Evolutionary conservation across 2,113 vertebrate genomes (phyloP).

Genomic region (Burhinus oedicnemus): DNA sequence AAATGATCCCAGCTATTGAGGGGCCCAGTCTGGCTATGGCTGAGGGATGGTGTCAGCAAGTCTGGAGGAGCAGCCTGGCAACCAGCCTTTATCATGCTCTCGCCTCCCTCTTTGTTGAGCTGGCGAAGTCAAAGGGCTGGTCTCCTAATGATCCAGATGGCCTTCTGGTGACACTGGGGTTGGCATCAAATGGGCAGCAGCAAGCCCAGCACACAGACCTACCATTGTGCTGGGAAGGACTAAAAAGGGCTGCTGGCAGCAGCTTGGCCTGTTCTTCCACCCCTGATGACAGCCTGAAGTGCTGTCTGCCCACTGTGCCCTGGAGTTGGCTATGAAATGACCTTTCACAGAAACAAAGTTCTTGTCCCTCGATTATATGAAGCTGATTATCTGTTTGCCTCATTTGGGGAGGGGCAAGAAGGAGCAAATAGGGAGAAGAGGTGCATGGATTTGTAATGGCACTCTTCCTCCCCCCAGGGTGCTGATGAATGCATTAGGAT

Average conservation of each 20-base stretch:
- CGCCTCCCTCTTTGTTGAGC: neutral
- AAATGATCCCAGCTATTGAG: neutral
- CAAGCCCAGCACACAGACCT: neutral
- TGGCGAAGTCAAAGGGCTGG: neutral
- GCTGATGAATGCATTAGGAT: neutral
- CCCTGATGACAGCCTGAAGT: neutral
- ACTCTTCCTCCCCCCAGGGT: neutral
- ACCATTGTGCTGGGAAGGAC: neutral
- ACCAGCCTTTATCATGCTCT: neutral
- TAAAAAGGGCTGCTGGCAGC: neutral
- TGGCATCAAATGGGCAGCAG: neutral
- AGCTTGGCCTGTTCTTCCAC: neutral
- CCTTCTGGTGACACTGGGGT: neutral
- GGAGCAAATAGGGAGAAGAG: neutral
- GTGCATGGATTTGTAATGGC: neutral
- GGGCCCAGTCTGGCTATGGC: neutral
- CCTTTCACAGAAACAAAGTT: slow-evolving; percentile 1
- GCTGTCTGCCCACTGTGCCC: neutral
- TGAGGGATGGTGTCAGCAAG: neutral
- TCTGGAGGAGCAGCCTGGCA: neutral
- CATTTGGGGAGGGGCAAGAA: neutral
- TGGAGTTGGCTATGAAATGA: neutral
- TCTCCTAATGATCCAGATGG: slow-evolving; percentile 26
- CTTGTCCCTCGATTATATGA: neutral
- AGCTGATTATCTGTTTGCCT: neutral